phyloP scores from a whole-genome alignment of 2,888 invertebrate genomes.

The Panopea generosa region DNA sequence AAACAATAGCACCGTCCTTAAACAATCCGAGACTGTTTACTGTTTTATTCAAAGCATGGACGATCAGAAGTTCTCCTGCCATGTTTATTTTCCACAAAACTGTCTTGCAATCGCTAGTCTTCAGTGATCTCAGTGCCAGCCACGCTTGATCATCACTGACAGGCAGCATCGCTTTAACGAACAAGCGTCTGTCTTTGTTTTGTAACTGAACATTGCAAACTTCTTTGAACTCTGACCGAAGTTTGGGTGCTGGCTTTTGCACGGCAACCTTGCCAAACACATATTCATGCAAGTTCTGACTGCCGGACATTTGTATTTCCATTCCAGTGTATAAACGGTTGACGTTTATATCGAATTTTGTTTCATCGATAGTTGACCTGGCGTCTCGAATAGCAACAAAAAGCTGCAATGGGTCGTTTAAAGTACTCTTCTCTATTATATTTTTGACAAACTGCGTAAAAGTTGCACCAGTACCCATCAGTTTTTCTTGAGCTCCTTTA shows the following conservation, averaged over 20 bases:
- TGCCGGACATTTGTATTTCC: background rate
- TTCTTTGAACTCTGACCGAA: no score
- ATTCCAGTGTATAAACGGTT: constrained; percentile 8
- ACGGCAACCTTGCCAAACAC: no score
- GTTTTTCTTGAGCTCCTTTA: no score
- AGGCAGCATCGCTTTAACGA: constrained; percentile 13
- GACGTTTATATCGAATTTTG: background rate
- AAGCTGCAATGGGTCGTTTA: constrained; percentile 4
- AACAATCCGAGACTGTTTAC: constrained; percentile 12
- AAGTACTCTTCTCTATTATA: background rate
- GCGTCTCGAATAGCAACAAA: background rate
- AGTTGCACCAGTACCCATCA: no score
- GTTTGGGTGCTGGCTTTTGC: no score
- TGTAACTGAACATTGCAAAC: no score
- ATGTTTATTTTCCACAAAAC: constrained; percentile 1
- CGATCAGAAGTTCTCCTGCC: background rate
- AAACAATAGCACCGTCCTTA: constrained; percentile 2
- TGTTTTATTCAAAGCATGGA: background rate
- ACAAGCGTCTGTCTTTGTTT: background rate
- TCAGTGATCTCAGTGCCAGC: background rate
- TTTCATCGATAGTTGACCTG: background rate
- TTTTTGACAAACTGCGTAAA: no score
- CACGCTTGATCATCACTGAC: constrained; percentile 8
- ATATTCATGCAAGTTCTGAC: no score
- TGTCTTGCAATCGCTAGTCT: background rate